Percentiles rank a stretch among this genome's conserved stretches.
Evolutionary conservation across 2,888 invertebrate genomes (phyloP).

Genomic region (Lithophane leautieri): DNA sequence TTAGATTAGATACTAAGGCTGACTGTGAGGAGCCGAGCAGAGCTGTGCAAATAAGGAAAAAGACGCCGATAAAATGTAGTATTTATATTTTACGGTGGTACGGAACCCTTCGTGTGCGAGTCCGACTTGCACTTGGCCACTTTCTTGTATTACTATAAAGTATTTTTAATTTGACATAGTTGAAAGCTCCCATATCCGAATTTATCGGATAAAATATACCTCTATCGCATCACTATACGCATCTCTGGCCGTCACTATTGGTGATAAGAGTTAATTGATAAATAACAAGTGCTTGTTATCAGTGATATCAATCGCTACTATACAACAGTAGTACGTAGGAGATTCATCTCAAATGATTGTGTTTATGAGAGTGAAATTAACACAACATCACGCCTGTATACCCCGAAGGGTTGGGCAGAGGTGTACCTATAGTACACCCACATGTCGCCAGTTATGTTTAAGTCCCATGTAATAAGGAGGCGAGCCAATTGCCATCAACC

Average conservation of each 20-base stretch:
- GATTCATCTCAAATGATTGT: neutral
- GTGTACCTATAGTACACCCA: neutral
- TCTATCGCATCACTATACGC: constrained; percentile 19
- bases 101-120: no score
- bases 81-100: no score
- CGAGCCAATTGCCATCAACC: no score
- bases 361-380: neutral
- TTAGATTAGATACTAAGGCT: no score
- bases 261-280: constrained; percentile 20
- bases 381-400: no score
- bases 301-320: neutral
- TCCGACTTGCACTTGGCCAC: no score
- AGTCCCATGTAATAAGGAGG: neutral
- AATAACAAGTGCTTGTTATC: constrained; percentile 7
- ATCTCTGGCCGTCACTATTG: neutral
- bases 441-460: no score
- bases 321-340: neutral
- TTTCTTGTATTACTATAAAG: neutral
- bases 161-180: neutral
- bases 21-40: no score
- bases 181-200: neutral
- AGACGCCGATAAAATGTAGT: no score
- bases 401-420: neutral
- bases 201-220: neutral
- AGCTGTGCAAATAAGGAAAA: no score